phyloP scores from a whole-genome alignment of 2,797 vertebrate species.

The Tauraco hartlaubi region DNA sequence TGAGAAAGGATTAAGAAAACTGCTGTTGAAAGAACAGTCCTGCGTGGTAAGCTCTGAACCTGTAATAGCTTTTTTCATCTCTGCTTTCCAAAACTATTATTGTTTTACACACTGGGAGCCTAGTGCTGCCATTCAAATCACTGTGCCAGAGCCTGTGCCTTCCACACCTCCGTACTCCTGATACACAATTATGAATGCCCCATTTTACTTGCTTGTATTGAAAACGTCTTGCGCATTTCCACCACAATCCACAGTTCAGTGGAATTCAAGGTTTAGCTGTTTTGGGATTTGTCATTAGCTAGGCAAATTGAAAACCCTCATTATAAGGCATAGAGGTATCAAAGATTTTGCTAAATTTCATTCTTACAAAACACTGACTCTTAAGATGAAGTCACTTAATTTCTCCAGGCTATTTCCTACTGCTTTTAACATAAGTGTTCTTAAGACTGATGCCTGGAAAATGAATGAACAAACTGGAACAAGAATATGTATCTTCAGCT shows the following conservation, averaged over 20 bases:
- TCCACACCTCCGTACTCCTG: not conserved
- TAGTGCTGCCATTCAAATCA: not conserved
- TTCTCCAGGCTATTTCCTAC: slow-evolving; percentile 6
- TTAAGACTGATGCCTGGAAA: slow-evolving; percentile 32
- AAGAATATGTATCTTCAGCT: not conserved
- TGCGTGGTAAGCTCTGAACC: not conserved
- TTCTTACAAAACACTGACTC: not conserved
- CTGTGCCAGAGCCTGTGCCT: not conserved
- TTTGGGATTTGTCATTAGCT: slow-evolving; percentile 29
- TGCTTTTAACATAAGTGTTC: slow-evolving; percentile 34
- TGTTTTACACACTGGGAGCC: not conserved
- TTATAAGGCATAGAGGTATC: not conserved
- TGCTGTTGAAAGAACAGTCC: not conserved
- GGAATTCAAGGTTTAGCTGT: slow-evolving; percentile 21
- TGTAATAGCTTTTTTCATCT: not conserved
- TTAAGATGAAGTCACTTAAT: slow-evolving; percentile 42
- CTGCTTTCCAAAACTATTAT: not conserved
- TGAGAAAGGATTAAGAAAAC: not conserved
- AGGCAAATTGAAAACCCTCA: slow-evolving; percentile 4
- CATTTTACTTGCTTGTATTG: not conserved
- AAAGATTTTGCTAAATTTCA: slow-evolving; percentile 17
- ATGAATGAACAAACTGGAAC: not conserved
- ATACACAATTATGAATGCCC: not conserved
- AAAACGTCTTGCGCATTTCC: not conserved
- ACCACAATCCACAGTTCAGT: not conserved